Conservation (phyloP, 1,140 invertebrate species). For the Capitella teleta region DNA sequence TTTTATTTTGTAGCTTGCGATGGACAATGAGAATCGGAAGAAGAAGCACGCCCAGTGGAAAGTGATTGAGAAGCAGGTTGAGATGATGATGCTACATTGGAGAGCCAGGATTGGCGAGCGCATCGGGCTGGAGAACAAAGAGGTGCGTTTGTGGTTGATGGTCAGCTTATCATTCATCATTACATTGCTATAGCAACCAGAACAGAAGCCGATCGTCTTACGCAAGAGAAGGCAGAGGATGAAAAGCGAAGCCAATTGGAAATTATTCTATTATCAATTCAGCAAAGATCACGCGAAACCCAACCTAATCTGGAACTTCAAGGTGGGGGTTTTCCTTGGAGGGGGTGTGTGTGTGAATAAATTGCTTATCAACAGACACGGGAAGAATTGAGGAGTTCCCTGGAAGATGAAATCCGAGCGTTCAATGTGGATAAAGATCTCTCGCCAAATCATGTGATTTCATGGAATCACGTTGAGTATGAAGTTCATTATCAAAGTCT, state of each 20-base stretch:
- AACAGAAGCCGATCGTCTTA: conserved; percentile 65
- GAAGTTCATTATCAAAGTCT: conserved; percentile 82
- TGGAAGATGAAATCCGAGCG: conserved; percentile 86
- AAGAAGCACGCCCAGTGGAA: conserved; percentile 39
- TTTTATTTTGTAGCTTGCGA: not conserved
- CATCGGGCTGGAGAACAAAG: conserved; percentile 52
- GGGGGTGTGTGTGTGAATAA: not conserved
- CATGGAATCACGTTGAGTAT: conserved; percentile 96
- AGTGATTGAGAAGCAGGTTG: conserved; percentile 48
- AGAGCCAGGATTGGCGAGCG: conserved; percentile 62
- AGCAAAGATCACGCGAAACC: conserved; percentile 85
- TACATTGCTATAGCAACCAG: not conserved
- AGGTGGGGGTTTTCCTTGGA: conserved; percentile 46
- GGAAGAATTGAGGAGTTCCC: conserved; percentile 80
- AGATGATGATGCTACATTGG: conserved; percentile 81
- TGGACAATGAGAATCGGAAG: conserved; percentile 36
- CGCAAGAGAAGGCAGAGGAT: conserved; percentile 79
- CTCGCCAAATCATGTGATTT: conserved; percentile 43
- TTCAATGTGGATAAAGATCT: conserved; percentile 85
- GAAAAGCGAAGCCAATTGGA: conserved; percentile 76
- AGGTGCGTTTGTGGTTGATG: conserved; percentile 31
- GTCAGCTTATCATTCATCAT: not conserved
- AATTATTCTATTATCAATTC: conserved; percentile 90
- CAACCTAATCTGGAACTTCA: conserved; percentile 98
- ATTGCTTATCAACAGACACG: conserved; percentile 56